Evolutionary conservation across 2,888 invertebrate genomes (phyloP).

Genomic region (Encarsia formosa): DNA sequence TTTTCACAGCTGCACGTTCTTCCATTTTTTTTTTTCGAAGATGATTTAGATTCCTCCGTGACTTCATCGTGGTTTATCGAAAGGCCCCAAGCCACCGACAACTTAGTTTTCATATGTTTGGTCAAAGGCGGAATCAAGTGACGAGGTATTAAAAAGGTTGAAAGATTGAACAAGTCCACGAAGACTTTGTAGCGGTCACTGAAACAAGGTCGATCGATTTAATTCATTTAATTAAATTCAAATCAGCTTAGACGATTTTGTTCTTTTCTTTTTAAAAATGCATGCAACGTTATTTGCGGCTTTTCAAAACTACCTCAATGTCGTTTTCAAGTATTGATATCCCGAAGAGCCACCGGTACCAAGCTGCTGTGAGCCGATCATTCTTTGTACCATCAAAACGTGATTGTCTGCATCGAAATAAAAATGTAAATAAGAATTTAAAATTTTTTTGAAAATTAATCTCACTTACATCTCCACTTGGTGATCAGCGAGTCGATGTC

Average conservation of each 20-base stretch:
- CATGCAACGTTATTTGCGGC: neutral
- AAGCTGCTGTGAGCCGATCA: constrained; percentile 94
- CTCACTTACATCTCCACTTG: constrained; percentile 92
- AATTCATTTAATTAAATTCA: neutral
- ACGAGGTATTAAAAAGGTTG: constrained; percentile 92
- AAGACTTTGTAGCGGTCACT: constrained; percentile 99
- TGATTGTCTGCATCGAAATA: constrained; percentile 75
- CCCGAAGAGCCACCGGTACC: constrained; percentile 99
- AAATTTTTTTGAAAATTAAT: no score
- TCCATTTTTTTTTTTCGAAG: constrained; percentile 5
- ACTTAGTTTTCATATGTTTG: constrained; percentile 72
- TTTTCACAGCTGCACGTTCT: constrained; percentile 1
- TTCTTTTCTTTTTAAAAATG: neutral
- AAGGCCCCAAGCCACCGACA: constrained; percentile 59
- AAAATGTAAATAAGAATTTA: neutral
- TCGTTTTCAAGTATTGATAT: constrained; percentile 94
- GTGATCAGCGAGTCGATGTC: constrained; percentile 97
- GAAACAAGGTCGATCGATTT: constrained; percentile 44
- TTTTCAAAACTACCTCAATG: constrained; percentile 71
- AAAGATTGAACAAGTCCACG: constrained; percentile 93
- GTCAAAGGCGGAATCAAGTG: constrained; percentile 85
- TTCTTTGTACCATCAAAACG: constrained; percentile 95
- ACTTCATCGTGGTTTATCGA: neutral
- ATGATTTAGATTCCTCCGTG: neutral
- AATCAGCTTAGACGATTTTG: neutral